Evolutionary conservation across 2,113 vertebrate genomes (phyloP).

Genomic region (Corythornis vintsioides): DNA sequence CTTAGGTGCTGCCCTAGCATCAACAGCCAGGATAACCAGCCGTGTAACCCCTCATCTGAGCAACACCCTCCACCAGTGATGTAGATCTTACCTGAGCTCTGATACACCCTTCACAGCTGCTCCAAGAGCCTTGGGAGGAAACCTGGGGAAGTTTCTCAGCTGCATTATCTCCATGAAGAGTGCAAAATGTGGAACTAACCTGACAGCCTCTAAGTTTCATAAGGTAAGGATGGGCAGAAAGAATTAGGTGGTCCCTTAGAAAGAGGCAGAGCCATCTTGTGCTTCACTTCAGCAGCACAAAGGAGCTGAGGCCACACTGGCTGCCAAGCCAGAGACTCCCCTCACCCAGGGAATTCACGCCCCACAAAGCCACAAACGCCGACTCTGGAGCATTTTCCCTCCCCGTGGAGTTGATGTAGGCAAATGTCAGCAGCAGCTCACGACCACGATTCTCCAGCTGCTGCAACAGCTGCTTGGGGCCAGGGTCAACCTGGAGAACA

Average conservation of each 20-base stretch:
- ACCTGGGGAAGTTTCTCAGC: not conserved
- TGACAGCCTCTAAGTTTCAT: not conserved
- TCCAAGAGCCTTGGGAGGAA: not conserved
- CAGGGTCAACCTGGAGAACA: not conserved
- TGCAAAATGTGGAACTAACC: not conserved
- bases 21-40: not conserved
- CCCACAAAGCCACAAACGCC: not conserved
- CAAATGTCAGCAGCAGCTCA: not conserved
- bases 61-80: not conserved
- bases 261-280: not conserved
- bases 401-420: not conserved
- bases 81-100: not conserved
- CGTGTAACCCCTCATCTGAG: not conserved
- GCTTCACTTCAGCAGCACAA: not conserved
- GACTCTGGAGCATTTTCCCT: not conserved
- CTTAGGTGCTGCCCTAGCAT: not conserved
- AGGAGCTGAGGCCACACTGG: not conserved
- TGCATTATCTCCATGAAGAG: fast-evolving
- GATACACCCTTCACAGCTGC: not conserved
- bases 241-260: not conserved
- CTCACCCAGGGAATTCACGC: not conserved
- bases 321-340: not conserved
- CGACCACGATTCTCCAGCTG: not conserved
- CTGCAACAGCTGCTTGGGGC: not conserved
- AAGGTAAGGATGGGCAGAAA: not conserved